Evolutionary conservation across 2,797 vertebrate species (phyloP), one percentile per base, ranked within the genome.

Genomic region (Rhinella marina): DNA sequence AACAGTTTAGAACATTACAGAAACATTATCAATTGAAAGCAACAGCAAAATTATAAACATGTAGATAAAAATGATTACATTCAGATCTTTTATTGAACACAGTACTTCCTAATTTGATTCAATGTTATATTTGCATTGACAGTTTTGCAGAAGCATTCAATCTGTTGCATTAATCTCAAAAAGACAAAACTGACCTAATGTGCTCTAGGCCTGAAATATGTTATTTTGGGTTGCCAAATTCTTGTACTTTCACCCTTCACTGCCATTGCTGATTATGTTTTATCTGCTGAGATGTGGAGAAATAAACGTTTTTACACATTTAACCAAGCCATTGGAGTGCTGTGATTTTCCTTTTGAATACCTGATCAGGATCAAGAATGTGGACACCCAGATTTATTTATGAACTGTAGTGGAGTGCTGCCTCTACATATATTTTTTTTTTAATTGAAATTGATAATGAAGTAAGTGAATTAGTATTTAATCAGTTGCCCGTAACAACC

Each of bases 121-220:
- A 66, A n/a, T 50, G 25, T 23, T 66, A 64, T 50, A n/a, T 66
- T 14, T 66, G 8, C 16, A 66, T 25, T 64, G 80, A 82, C 32
- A 81, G 59, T 17, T 64, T 68, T 62, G 76, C 72, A 82, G 66
- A 81, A 29, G n/a, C 27, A 82, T 32, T 64, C 62, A 82, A 86
- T 89, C 59, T 89, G 84, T 81, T 82, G 80, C 64, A 82, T 72
- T 82, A 29, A 50, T 64, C 54, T 82, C 14, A 82, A 86, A 82
- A 78, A 64, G 48, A 59, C 70, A 86, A 89, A 86, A 89, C 41
- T 82, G 32, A 56, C 54, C 57, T 76, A 82, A 68, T 64, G 17
- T 83, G 85, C 85, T 76, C 48, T 41, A 77, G 81, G 81, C 84
- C 17, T 61, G 9, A 89, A 86, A 86, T 32, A 76, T 85, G 72